phyloP scores from a whole-genome alignment of 1,140 invertebrate species.

The Gryon sp. region DNA sequence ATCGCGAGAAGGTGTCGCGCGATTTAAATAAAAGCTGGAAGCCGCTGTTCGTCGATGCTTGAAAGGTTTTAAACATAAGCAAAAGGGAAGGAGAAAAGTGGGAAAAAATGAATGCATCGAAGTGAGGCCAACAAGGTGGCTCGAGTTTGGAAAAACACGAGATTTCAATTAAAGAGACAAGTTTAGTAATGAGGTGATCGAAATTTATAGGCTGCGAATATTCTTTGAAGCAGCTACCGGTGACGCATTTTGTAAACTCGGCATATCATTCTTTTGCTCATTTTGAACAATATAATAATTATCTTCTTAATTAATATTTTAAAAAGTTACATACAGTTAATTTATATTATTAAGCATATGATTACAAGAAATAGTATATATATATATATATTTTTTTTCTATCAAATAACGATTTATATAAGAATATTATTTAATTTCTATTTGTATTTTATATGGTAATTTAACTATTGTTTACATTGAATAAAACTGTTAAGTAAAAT shows the following conservation, averaged over 20 bases:
- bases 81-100: slow-evolving; percentile 41
- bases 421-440: no score
- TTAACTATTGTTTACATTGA: no score
- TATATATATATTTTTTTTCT: no score
- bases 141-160: slow-evolving; percentile 76
- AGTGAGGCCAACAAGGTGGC: slow-evolving; percentile 55
- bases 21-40: slow-evolving; percentile 70
- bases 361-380: no score
- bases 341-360: no score
- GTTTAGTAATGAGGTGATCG: slow-evolving; percentile 76
- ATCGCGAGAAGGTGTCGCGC: slow-evolving; percentile 67
- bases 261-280: not conserved
- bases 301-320: no score
- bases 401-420: no score
- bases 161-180: slow-evolving; percentile 79
- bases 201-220: slow-evolving; percentile 72
- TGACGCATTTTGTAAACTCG: slow-evolving; percentile 18
- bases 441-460: no score
- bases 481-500: no score
- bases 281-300: not conserved
- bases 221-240: slow-evolving; percentile 55
- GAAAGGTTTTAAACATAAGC: slow-evolving; percentile 63
- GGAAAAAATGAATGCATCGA: slow-evolving; percentile 59
- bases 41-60: slow-evolving; percentile 58
- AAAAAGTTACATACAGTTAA: no score